A percentile compares a stretch with the other conserved stretches of the same genome.
phyloP scores from a whole-genome alignment of 2,888 invertebrate species.

The Leistus spinibarbis region DNA sequence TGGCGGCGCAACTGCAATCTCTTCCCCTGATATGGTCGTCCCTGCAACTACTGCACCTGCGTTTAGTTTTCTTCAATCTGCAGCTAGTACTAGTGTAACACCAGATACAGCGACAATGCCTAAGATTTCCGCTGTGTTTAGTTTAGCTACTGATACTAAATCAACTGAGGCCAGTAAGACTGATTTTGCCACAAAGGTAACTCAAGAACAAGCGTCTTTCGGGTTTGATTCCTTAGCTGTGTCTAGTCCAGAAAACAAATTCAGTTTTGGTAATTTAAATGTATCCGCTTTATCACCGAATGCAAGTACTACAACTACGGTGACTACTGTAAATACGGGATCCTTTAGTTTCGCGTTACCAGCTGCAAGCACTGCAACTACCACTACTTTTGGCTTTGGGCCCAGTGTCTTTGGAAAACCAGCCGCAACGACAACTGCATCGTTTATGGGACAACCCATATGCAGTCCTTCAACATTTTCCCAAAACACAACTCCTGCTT shows the following conservation, averaged over 20 bases:
- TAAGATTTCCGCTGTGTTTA: constrained; percentile 41
- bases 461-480: constrained; percentile 42
- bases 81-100: constrained; percentile 17
- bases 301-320: constrained; percentile 37
- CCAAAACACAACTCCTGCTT: constrained; percentile 39
- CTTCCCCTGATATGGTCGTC: constrained; percentile 16
- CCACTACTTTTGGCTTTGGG: constrained; percentile 10
- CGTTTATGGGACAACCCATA: constrained; percentile 45
- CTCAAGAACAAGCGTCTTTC: background rate
- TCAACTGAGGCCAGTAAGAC: constrained; percentile 39
- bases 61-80: constrained; percentile 31
- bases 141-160: constrained; percentile 33
- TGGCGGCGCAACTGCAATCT: constrained; percentile 34
- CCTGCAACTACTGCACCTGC: constrained; percentile 22
- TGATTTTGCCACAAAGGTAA: constrained; percentile 24
- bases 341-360: constrained; percentile 28
- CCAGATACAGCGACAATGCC: background rate
- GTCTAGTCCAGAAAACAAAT: constrained; percentile 12
- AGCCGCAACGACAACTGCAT: constrained; percentile 44
- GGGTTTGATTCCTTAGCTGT: constrained; percentile 21
- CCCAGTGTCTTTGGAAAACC: constrained; percentile 36
- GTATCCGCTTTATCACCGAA: constrained; percentile 37
- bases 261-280: constrained; percentile 36
- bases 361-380: constrained; percentile 20
- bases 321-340: constrained; percentile 28